Evolutionary conservation across 2,797 vertebrate species (phyloP), one percentile per base, ranked within the genome.

Genomic region (Octomys mimax): DNA sequence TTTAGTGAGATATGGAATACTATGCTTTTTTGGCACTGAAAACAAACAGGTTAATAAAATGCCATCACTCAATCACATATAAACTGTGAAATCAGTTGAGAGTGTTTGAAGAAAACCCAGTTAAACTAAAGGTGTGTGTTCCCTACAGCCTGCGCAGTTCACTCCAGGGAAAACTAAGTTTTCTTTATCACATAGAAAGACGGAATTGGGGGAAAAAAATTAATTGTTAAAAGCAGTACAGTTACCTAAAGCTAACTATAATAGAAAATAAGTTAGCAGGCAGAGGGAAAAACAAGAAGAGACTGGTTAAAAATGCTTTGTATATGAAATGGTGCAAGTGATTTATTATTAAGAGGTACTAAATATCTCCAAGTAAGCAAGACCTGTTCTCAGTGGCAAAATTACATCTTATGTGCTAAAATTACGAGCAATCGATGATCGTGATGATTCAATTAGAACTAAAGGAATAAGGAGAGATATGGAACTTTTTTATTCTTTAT

Each of bases 161-260:
- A 90, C n/a, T 90, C 81, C 39, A 28, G 71, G 80, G 31, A 93
- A 89, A 95, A 28, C 28, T 81, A 82, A 39, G 4, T 78, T 87
- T 36, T 94, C 49, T 90, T 81, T 78, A 92, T 87, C 18, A 7
- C 21, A 68, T 62, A 71, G 7, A 19, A 80, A 93, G 26, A 46
- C 21, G 92, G 54, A 92, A 68, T 28, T 78, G 36, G 46, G 21
- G 21, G 33, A 78, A 70, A 78, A 70, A 81, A 85, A 66, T 57
- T 92, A 91, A 92, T 97, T 78, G n/a, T 87, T n/a, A 73, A 33
- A 94, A 68, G 16, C 31, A 84, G 77, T 61, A 87, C n/a, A 13
- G 73, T 62, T 85, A 82, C 54, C 46, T 73, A 46, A 90, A 87
- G 22, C 59, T 59, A 22, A 22, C 13, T 94, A 9, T 57, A 66